Conservation (phyloP, 2,888 invertebrate species). For the Thymelicus acteon region DNA sequence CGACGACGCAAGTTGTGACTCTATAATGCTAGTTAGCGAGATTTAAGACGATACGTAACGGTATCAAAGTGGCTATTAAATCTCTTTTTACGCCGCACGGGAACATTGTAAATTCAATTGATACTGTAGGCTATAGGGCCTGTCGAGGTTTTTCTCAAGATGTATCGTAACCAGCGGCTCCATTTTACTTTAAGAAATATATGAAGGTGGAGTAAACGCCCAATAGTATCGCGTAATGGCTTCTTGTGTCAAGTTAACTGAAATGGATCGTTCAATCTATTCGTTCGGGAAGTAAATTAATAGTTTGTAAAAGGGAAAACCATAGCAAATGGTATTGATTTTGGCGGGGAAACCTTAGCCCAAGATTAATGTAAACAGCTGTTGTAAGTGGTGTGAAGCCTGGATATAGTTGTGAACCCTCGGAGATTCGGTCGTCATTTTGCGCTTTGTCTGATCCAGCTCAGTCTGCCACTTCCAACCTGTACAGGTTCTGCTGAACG, state of each 20-base stretch:
- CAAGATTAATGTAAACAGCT: too few relatives aligned
- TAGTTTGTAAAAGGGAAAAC: neutral
- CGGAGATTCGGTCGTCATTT: neutral
- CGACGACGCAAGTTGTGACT: slow-evolving; percentile 2
- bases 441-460: neutral
- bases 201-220: slow-evolving; percentile 23
- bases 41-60: slow-evolving; percentile 31
- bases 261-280: slow-evolving; percentile 22
- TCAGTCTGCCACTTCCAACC: neutral
- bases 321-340: neutral
- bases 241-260: slow-evolving; percentile 23
- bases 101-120: slow-evolving; percentile 29
- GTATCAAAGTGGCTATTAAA: slow-evolving; percentile 24
- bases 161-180: slow-evolving; percentile 24
- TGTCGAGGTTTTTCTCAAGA: slow-evolving; percentile 13
- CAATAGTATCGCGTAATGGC: slow-evolving; percentile 22
- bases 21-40: slow-evolving; percentile 21
- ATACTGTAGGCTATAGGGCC: slow-evolving; percentile 21
- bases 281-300: slow-evolving; percentile 4
- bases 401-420: neutral
- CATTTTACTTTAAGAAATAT: slow-evolving; percentile 32
- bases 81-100: slow-evolving; percentile 25
- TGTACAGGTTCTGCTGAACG: too few relatives aligned
- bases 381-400: too few relatives aligned
- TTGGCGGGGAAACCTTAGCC: neutral